Base-by-base conservation (phyloP, 2,113 vertebrate species). In the Otolemur garnettii region DNA sequence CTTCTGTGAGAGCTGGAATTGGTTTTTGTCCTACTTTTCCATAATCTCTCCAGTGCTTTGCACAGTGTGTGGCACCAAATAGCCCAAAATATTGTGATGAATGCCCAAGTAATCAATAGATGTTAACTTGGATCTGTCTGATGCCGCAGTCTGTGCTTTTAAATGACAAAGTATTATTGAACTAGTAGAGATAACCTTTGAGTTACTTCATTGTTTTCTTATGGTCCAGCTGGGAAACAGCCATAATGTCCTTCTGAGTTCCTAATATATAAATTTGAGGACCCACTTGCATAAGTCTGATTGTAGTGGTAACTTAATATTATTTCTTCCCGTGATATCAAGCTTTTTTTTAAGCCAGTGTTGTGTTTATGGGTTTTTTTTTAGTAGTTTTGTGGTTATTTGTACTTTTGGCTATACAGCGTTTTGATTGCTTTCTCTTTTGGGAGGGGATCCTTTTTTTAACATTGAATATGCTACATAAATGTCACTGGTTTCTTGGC, bases 401-500 rank as follows among this genome's bases (percentile, higher is more conserved):
- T 82, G 24, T 75, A 30, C 15, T 38, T 89, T 33, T 35, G 3
- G 45, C 8, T 93, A 0, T 83, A 79, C 84, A 66, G 64, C 22
- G 1, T 71, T 71, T 30, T 50, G 13, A 50, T 7, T 66, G 22
- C 10, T 64, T 64, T 64, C 62, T 64, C 62, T 64, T 64, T 64
- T 12, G 62, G 11, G 7, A 6, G 59, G 62, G 62, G 26, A 9
- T 66, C 30, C 6, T 33, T 33, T 33, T 93, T 38, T 55, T 38
- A 64, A 33, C 9, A 66, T 15, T 15, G 13, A 89, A 66, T 88
- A 9, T 91, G 22, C 42, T 83, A 19, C 33, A 53, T 92, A 80
- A 84, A 55, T 72, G 10, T 78, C 50, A 74, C 64, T 55, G 7
- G 50, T 80, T 94, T 90, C n/a, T 82, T 93, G 86, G n/a, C 26